phyloP scores from a whole-genome alignment of 2,113 vertebrate species.

The Oenanthe oenanthe region DNA sequence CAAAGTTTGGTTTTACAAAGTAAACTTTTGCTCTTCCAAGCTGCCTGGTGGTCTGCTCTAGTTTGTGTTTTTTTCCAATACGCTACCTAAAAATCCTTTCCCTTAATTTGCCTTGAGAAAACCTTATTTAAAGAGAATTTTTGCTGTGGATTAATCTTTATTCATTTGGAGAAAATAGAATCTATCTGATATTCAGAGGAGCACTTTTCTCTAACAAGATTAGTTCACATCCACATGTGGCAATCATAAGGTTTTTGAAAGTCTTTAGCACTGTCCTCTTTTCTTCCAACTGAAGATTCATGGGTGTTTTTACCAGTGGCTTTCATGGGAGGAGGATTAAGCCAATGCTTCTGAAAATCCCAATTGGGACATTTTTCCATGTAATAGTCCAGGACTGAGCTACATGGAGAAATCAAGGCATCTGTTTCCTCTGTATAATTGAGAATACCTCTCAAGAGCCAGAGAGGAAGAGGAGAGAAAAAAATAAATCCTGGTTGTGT shows the following conservation, averaged over 20 bases:
- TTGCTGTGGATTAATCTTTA: not conserved
- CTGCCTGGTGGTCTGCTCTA: constrained; percentile 17
- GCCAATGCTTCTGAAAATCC: constrained; percentile 4
- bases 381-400: not conserved
- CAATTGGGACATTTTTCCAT: not conserved
- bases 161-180: not conserved
- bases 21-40: constrained; percentile 50
- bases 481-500: not conserved
- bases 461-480: not conserved
- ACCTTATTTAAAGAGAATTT: not conserved
- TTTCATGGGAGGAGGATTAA: constrained; percentile 12
- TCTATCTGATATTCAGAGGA: not conserved
- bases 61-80: not conserved
- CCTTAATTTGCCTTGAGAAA: constrained; percentile 4
- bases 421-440: not conserved
- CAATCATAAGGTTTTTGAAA: not conserved
- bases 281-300: not conserved
- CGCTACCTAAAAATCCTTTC: not conserved
- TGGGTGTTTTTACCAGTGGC: not conserved
- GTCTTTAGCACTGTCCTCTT: not conserved
- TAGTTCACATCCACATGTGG: not conserved
- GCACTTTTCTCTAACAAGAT: not conserved
- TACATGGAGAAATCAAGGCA: not conserved
- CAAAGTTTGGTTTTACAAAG: constrained; percentile 65
- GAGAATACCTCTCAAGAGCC: not conserved